Base-by-base conservation (phyloP, 2,113 vertebrate genomes). In the Eclectus roratus region DNA sequence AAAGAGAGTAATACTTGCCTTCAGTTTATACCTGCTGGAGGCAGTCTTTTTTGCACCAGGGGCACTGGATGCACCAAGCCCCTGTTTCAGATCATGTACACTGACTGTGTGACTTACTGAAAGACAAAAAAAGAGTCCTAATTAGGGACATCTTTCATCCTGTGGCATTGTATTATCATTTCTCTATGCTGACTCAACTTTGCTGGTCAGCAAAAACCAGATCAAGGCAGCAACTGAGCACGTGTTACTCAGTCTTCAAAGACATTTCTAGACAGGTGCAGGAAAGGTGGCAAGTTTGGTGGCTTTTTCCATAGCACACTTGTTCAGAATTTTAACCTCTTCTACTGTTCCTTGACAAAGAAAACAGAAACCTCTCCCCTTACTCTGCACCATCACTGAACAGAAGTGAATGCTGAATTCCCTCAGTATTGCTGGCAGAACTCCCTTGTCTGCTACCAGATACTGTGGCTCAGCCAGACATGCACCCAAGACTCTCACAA, bases 71-170 rank as follows among this genome's bases (percentile, higher is more conserved):
- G 77, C 69, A 94, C 93, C 93, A 85, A 98, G 94, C 25, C 99
- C 99, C 68, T 99, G 98, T 58, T 98, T 97, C 44, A 99, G 98
- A 66, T 99, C 99, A 1, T 98, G 98, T 76, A 99, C 96, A 37
- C 98, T 98, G 37, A 98, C 98, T 8, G 98, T 95, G 49, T 98
- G 99, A 21, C 98, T 99, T 66, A 82, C 99, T 99, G 93, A 28
- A 60, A 73, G 21, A 46, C 19, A 77, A 33, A 11, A 64, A 46
- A 24, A 24, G 5, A 76, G 10, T 21, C 24, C 29, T 44, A 15
- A 19, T 65, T 33, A 77, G 58, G 14, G 33, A 68, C 60, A 89
- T 18, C 46, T 89, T 72, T 50, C 44, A 44, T 23, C 28, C 33
- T 6, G 5, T 21, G 18, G 28, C 23, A 33, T 1, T 41, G 50